Evolutionary conservation across 2,113 vertebrate species (phyloP).

Genomic region (Choloepus hoffmanni): DNA sequence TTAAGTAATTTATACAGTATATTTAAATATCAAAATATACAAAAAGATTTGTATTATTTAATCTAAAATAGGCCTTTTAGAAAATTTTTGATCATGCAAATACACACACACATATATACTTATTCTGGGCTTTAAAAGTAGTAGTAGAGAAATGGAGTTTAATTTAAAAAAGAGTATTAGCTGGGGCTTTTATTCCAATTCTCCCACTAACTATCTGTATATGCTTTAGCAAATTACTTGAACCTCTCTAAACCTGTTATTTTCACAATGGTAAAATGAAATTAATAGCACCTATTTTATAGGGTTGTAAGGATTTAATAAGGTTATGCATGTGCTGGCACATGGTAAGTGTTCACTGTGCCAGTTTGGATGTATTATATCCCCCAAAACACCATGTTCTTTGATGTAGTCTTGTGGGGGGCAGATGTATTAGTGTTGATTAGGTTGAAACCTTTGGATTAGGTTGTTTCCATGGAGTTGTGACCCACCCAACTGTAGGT

Average conservation of each 20-base stretch:
- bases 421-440: too few relatives aligned
- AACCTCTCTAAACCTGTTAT: background rate
- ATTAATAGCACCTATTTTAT: background rate
- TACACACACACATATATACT: background rate
- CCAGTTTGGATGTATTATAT: too few relatives aligned
- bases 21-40: conserved; percentile 1
- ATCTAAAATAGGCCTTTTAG: background rate
- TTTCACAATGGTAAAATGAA: background rate
- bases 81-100: background rate
- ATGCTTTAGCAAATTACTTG: background rate
- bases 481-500: too few relatives aligned
- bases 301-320: background rate
- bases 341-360: too few relatives aligned
- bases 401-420: too few relatives aligned
- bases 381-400: too few relatives aligned
- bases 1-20: background rate
- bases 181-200: background rate
- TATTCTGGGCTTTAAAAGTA: background rate
- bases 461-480: too few relatives aligned
- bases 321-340: background rate
- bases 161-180: background rate
- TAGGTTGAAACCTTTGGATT: too few relatives aligned
- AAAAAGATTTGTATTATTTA: background rate
- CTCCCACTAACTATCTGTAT: background rate
- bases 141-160: background rate